These are phyloP conservation scores for Vulpes lagopus DNA, from an alignment of 2,113 vertebrate species.

Conservation along the genomic window DNA sequence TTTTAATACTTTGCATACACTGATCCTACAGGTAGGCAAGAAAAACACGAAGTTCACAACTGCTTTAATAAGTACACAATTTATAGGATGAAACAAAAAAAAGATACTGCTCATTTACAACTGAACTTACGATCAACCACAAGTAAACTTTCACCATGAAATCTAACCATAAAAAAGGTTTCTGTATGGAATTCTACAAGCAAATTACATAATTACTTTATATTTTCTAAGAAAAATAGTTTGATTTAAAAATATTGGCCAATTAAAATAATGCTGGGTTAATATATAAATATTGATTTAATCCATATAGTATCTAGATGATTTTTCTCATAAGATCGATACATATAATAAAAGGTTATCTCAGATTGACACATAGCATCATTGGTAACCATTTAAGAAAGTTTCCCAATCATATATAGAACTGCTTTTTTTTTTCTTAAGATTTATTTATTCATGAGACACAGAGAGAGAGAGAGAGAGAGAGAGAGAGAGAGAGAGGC, in stretches of 20 bases:
- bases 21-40: constrained; percentile 6
- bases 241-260: not conserved
- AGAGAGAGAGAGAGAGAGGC: too few relatives aligned
- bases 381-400: not conserved
- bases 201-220: not conserved
- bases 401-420: not conserved
- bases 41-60: not conserved
- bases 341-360: not conserved
- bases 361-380: not conserved
- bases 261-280: not conserved
- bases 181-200: not conserved
- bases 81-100: not conserved
- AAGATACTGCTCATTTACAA: not conserved
- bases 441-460: too few relatives aligned
- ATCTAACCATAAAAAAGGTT: not conserved
- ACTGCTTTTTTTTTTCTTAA: too few relatives aligned
- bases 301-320: not conserved
- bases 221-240: constrained; percentile 18
- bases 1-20: not conserved
- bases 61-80: not conserved
- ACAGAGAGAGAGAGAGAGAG: too few relatives aligned
- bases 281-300: not conserved
- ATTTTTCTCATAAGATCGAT: not conserved
- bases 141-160: constrained; percentile 5
- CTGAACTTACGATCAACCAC: not conserved